phyloP scores from a whole-genome alignment of 2,888 invertebrate genomes.

The Drosophila kambysellisi region DNA sequence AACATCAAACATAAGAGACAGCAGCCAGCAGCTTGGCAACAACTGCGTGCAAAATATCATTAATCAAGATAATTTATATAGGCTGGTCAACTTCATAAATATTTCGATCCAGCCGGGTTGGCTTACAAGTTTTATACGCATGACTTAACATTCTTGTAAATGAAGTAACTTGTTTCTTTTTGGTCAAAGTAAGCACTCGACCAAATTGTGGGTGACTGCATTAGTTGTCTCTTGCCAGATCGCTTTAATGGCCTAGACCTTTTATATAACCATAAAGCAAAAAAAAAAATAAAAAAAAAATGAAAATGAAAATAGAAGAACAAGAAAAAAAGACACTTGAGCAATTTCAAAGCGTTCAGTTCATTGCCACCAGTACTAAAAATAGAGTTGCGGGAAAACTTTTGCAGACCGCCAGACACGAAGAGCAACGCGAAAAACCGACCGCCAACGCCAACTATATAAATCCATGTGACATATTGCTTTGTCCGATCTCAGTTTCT shows the following conservation, averaged over 20 bases:
- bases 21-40: constrained; percentile 45
- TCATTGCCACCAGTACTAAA: constrained; percentile 69
- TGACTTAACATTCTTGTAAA: constrained; percentile 72
- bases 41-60: constrained; percentile 80
- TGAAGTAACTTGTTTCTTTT: constrained; percentile 9
- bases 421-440: constrained; percentile 16
- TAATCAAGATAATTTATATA: constrained; percentile 81
- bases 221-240: constrained; percentile 7
- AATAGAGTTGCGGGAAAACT: constrained; percentile 62
- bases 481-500: constrained; percentile 43
- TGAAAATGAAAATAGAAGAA: too few species aligned
- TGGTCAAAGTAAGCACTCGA: constrained; percentile 22
- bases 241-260: constrained; percentile 66
- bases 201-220: constrained; percentile 40
- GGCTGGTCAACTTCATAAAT: constrained; percentile 69
- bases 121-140: constrained; percentile 51
- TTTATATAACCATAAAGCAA: constrained; percentile 58
- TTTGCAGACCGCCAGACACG: constrained; percentile 51
- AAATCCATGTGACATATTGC: constrained; percentile 77
- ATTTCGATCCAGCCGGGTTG: constrained; percentile 44
- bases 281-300: neutral
- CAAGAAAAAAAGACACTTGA: constrained; percentile 17
- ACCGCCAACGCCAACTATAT: constrained; percentile 57
- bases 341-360: constrained; percentile 52
- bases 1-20: constrained; percentile 1